Percentiles rank a stretch among this genome's conserved stretches.
These are phyloP conservation scores for Torymus aiolomorphi DNA, from an alignment of 2,888 invertebrate species.

Conservation along the genomic window DNA sequence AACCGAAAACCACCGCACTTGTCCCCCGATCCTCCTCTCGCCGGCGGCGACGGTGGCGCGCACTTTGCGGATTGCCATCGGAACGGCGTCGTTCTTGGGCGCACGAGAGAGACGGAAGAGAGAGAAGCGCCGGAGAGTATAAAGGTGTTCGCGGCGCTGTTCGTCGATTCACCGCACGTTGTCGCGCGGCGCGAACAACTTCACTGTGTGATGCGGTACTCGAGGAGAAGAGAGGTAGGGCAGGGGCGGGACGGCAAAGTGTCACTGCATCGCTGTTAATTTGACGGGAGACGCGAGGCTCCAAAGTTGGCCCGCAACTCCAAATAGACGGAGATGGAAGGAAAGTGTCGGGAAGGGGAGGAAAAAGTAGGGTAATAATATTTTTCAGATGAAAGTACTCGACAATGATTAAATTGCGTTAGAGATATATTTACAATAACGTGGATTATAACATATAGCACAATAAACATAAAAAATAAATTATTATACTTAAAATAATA, in stretches of 20 bases:
- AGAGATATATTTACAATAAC: too few relatives aligned
- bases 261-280: slow-evolving; percentile 56
- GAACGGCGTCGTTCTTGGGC: slow-evolving; percentile 32
- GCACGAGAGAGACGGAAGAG: slow-evolving; percentile 1
- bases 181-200: slow-evolving; percentile 17
- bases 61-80: slow-evolving; percentile 53
- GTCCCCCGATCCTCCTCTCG: not conserved
- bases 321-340: slow-evolving; percentile 5
- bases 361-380: not conserved
- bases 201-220: not conserved
- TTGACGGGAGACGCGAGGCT: slow-evolving; percentile 53
- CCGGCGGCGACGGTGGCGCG: not conserved
- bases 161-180: slow-evolving; percentile 51
- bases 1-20: slow-evolving; percentile 43
- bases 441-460: too few relatives aligned
- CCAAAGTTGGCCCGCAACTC: too few relatives aligned
- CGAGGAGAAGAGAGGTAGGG: not conserved
- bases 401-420: too few relatives aligned
- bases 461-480: too few relatives aligned
- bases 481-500: too few relatives aligned
- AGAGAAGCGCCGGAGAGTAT: not conserved
- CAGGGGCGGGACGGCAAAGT: slow-evolving; percentile 30
- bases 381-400: too few relatives aligned
- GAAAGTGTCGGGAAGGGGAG: not conserved
- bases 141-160: slow-evolving; percentile 26